Percentiles rank a stretch among this genome's conserved stretches.
Conservation (phyloP, 1,140 invertebrate genomes). For the Bombus huntii region DNA sequence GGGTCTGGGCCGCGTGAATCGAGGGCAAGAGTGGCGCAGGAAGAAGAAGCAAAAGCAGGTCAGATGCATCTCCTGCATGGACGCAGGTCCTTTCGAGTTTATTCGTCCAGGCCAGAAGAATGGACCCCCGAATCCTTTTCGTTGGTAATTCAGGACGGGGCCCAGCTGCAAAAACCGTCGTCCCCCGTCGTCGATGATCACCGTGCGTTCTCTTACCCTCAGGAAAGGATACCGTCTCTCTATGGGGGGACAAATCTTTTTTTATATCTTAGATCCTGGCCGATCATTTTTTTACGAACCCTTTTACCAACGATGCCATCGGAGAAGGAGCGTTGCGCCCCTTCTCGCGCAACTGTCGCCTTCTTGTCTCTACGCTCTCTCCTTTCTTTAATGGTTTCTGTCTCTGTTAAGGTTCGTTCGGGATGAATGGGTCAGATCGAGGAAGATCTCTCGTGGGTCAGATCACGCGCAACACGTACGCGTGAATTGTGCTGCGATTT, state of each 20-base stretch:
- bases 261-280: constrained; percentile 77
- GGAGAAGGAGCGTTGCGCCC: constrained; percentile 30
- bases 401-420: neutral
- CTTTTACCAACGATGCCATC: constrained; percentile 68
- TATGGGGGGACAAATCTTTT: constrained; percentile 72
- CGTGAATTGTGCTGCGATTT: neutral
- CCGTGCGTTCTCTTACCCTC: constrained; percentile 59
- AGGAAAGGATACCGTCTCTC: constrained; percentile 74
- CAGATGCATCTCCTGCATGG: constrained; percentile 74
- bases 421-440: constrained; percentile 45
- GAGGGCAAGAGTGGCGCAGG: constrained; percentile 48
- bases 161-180: constrained; percentile 81
- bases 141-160: constrained; percentile 69
- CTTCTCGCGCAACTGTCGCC: constrained; percentile 59
- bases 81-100: constrained; percentile 80
- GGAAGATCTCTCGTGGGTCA: neutral
- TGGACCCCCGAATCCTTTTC: constrained; percentile 80
- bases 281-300: constrained; percentile 80
- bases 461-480: constrained; percentile 27
- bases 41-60: constrained; percentile 56
- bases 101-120: constrained; percentile 79
- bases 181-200: constrained; percentile 44
- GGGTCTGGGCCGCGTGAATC: constrained; percentile 67
- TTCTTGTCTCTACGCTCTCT: constrained; percentile 22
- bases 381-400: constrained; percentile 11